Conservation (phyloP, 2,888 invertebrate genomes). For the Drosophila tanythrix region DNA sequence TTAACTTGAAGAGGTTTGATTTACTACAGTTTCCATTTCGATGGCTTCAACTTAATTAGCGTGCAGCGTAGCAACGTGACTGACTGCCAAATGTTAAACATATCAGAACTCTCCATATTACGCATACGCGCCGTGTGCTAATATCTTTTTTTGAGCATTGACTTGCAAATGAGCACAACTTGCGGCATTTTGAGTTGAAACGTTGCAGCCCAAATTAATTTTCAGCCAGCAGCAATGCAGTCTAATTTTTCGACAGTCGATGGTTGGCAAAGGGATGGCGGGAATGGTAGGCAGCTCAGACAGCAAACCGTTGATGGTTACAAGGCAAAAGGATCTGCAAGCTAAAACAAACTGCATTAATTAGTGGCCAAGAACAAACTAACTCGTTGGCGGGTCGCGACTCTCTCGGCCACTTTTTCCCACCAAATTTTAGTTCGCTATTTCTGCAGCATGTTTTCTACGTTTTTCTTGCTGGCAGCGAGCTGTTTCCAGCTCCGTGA, state of each 20-base stretch:
- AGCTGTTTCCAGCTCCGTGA: slow-evolving; percentile 56
- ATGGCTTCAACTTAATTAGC: slow-evolving; percentile 4
- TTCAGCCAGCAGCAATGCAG: slow-evolving; percentile 47
- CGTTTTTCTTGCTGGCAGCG: slow-evolving; percentile 46
- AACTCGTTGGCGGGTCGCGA: slow-evolving; percentile 12
- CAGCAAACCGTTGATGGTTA: slow-evolving; percentile 34
- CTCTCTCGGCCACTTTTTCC: not conserved
- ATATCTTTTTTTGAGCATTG: not conserved
- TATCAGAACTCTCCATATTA: slow-evolving; percentile 12
- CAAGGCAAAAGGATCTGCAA: slow-evolving; percentile 41
- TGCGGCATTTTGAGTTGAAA: slow-evolving; percentile 16
- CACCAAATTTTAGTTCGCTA: not conserved
- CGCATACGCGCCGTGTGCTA: slow-evolving; percentile 50
- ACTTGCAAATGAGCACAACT: slow-evolving; percentile 39
- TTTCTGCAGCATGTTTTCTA: slow-evolving; percentile 20
- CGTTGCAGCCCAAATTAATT: slow-evolving; percentile 57
- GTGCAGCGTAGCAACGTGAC: not conserved
- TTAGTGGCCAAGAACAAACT: slow-evolving; percentile 75
- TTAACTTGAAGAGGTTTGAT: not conserved
- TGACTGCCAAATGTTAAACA: slow-evolving; percentile 9
- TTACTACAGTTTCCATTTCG: not conserved
- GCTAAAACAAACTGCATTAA: slow-evolving; percentile 75
- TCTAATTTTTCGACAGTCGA: slow-evolving; percentile 42
- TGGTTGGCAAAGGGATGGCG: not conserved
- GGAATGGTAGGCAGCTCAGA: not conserved